Evolutionary conservation across 2,113 vertebrate genomes (phyloP).

Genomic region (sheep (Ovis aries)): DNA sequence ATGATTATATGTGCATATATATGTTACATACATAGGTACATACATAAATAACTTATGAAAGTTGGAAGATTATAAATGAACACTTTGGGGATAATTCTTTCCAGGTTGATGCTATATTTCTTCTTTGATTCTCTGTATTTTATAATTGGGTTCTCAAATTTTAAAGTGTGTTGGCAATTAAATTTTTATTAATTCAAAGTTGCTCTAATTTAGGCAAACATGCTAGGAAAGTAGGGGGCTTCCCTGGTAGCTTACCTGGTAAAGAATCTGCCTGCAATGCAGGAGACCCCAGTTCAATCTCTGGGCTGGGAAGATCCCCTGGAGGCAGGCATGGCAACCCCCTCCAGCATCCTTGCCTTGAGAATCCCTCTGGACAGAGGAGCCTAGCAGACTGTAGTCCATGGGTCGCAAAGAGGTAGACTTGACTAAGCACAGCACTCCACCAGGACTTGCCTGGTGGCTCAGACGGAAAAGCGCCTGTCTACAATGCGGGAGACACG

Average conservation of each 20-base stretch:
- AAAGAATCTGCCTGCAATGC: neutral
- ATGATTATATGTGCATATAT: neutral
- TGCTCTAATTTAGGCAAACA: neutral
- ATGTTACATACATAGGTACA: neutral
- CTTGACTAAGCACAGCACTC: neutral
- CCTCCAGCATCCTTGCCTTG: neutral
- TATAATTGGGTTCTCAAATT: neutral
- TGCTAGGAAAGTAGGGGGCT: neutral
- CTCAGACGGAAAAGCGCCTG: no score
- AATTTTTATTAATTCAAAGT: neutral
- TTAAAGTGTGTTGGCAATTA: neutral
- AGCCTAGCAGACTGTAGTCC: neutral
- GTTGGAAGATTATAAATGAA: neutral
- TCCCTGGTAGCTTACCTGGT: neutral
- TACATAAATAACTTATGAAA: neutral
- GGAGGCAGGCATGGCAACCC: neutral
- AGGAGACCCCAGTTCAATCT: neutral
- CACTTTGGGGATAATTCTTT: neutral
- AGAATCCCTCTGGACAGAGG: neutral
- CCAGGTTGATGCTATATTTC: neutral
- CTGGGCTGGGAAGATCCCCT: neutral
- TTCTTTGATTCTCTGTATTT: neutral
- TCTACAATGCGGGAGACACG: no score
- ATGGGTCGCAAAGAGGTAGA: neutral
- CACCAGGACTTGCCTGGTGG: no score